A percentile compares a stretch with the other conserved stretches of the same genome.
Evolutionary conservation across 1,140 invertebrate genomes (phyloP).

Genomic region (Sycophila sp.): DNA sequence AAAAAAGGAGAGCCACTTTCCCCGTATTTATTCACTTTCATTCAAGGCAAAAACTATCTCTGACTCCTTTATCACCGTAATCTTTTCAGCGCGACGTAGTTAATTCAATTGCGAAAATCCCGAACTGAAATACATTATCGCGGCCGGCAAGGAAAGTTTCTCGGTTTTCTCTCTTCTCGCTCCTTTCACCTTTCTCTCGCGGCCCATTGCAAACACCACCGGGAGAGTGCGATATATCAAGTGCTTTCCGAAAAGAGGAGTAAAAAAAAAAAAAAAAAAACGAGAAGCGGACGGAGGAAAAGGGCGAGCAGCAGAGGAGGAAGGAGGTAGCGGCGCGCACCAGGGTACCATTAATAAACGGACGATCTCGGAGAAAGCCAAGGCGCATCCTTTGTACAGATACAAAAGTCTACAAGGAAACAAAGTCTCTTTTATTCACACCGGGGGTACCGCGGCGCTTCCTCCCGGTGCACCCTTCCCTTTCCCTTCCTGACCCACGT

Average conservation of each 20-base stretch:
- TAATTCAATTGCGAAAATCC: constrained; percentile 14
- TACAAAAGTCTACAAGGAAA: constrained; percentile 5
- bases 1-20: no score
- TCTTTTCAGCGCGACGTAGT: constrained; percentile 5
- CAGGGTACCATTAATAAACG: constrained; percentile 21
- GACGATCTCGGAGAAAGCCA: constrained; percentile 6
- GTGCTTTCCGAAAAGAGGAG: not conserved
- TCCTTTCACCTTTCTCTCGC: not conserved
- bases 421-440: constrained; percentile 17
- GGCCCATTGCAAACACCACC: not conserved
- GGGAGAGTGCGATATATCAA: constrained; percentile 7
- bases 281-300: not conserved
- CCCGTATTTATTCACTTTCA: no score
- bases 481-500: not conserved
- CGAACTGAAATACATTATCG: constrained; percentile 16
- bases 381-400: not conserved
- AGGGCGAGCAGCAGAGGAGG: not conserved
- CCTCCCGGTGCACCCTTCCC: not conserved
- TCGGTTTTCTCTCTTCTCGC: not conserved
- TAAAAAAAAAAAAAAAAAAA: not conserved
- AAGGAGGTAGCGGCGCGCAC: no score
- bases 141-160: not conserved
- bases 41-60: no score
- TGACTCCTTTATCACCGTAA: not conserved
- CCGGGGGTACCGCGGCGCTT: not conserved